phyloP scores from a whole-genome alignment of 2,113 vertebrate species.

The Plectropomus leopardus region DNA sequence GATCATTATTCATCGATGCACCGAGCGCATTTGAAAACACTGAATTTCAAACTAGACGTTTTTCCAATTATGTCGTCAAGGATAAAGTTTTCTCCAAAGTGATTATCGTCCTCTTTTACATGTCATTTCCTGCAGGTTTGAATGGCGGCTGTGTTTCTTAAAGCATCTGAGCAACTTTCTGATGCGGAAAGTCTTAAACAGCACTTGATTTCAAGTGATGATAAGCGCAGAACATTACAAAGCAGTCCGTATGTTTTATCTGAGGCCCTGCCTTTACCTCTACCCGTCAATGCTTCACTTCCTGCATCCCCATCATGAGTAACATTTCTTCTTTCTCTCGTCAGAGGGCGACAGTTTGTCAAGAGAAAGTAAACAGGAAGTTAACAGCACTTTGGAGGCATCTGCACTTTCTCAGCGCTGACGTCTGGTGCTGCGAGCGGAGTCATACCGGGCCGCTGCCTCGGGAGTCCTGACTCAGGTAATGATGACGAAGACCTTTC shows the following conservation, averaged over 20 bases:
- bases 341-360: not conserved
- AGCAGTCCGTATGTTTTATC: not conserved
- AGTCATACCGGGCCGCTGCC: not conserved
- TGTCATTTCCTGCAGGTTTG: not conserved
- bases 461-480: slow-evolving; percentile 28
- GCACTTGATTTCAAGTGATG: not conserved
- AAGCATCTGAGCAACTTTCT: not conserved
- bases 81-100: not conserved
- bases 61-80: not conserved
- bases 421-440: not conserved
- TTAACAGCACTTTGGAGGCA: not conserved
- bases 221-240: not conserved
- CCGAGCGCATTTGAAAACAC: not conserved
- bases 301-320: not conserved
- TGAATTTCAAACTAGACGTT: no score
- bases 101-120: no score
- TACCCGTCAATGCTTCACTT: not conserved
- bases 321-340: not conserved
- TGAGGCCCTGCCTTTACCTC: no score
- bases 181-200: no score
- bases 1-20: not conserved
- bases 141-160: not conserved
- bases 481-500: slow-evolving; percentile 3
- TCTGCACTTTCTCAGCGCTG: slow-evolving; percentile 1
- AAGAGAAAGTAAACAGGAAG: not conserved